These are phyloP conservation scores for Ursus arctos DNA, from an alignment of 2,113 vertebrate species.

Conservation along the genomic window DNA sequence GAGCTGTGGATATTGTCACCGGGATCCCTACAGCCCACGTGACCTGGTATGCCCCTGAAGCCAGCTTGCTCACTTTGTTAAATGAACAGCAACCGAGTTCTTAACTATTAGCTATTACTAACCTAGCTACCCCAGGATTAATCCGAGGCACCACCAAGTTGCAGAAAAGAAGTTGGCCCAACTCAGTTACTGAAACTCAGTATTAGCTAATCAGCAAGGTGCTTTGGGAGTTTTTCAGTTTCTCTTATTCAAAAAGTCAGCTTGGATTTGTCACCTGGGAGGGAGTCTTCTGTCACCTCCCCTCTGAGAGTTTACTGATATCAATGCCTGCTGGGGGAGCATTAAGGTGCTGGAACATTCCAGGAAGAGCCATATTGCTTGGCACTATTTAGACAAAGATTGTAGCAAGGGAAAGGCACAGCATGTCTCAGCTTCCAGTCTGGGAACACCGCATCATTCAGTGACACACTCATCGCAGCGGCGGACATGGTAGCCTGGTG, in stretches of 20 bases:
- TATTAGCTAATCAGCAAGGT: background rate
- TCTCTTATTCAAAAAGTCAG: background rate
- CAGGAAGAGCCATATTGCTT: background rate
- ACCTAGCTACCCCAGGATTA: background rate
- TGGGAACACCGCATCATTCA: background rate
- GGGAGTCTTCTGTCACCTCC: background rate
- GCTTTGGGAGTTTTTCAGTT: background rate
- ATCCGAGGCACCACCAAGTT: background rate
- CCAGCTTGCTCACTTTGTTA: background rate
- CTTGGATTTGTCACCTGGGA: slow-evolving; percentile 23
- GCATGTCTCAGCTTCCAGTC: background rate
- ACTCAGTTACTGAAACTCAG: background rate
- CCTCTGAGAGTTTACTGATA: background rate
- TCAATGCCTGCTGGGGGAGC: background rate
- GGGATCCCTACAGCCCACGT: rapidly evolving
- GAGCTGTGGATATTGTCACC: background rate
- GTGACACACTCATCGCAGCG: background rate
- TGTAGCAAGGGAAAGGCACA: background rate
- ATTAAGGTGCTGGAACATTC: background rate
- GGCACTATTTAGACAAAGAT: background rate
- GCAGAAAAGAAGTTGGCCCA: background rate
- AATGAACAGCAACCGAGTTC: background rate
- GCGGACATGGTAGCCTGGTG: background rate
- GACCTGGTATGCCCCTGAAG: rapidly evolving
- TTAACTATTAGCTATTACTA: background rate